phyloP scores from a whole-genome alignment of 2,888 invertebrate genomes.

The Leucoma salicis region DNA sequence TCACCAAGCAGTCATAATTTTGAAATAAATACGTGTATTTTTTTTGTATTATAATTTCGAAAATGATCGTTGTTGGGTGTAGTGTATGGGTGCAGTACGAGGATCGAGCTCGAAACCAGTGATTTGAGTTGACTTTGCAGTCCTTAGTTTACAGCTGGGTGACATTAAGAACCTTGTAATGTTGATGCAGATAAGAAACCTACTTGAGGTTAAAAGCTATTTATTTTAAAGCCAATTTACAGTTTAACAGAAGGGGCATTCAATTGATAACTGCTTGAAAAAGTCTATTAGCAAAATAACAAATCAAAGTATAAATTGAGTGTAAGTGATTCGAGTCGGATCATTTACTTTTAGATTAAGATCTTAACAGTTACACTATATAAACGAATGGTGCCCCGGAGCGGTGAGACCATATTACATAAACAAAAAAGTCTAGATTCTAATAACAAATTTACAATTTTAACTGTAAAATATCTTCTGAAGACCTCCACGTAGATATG shows the following conservation, averaged over 20 bases:
- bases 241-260: conserved; percentile 9
- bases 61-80: too few relatives aligned
- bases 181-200: too few relatives aligned
- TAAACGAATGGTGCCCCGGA: conserved; percentile 11
- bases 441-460: conserved; percentile 13
- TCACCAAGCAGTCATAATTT: too few relatives aligned
- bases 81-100: too few relatives aligned
- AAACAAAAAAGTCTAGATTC: conserved; percentile 16
- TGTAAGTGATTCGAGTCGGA: conserved; percentile 13
- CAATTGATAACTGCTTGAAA: conserved; percentile 10
- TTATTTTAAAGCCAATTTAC: conserved; percentile 8
- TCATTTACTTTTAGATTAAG: conserved; percentile 9
- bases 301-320: conserved; percentile 9
- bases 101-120: too few relatives aligned
- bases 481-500: conserved; percentile 21
- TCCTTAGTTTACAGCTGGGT: too few relatives aligned
- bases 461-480: conserved; percentile 16
- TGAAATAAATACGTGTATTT: too few relatives aligned
- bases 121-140: too few relatives aligned
- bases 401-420: conserved; percentile 2
- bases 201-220: conserved; percentile 1
- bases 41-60: too few relatives aligned
- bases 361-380: conserved; percentile 14
- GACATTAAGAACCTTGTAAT: too few relatives aligned
- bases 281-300: conserved; percentile 7